Evolutionary conservation across 1,140 invertebrate species (phyloP), one percentile per base, ranked within the genome.

Genomic region (Akabosia matsudoensis): DNA sequence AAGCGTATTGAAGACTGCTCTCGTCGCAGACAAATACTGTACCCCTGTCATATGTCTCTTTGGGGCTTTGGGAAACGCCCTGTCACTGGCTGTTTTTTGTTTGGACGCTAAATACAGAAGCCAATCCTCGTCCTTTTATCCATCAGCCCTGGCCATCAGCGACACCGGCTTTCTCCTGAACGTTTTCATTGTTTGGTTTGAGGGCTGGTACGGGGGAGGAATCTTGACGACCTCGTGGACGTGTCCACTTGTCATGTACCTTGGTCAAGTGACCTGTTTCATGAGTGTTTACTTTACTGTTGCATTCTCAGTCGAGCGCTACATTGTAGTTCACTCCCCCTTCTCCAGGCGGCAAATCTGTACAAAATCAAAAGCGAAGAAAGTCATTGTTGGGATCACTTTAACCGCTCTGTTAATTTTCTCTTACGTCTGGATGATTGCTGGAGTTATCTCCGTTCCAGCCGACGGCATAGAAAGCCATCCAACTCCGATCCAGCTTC

Each of bases 301-400:
- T n/a, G n/a, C n/a, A 1, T 95, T 95, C 83, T 95, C 93, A 0
- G 88, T 93, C 0, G 94, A 96, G 83, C 84, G 93, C 26, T 95
- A 93, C 83, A 89, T 95, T 4, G 93, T 93, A 0, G 83, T 95
- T 0, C 88, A 90, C 78, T 91, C 92, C 82, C 94, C 94, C 0
- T 83, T 95, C 52, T 88, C 88, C 54, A 86, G 93, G 0, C 91
- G 91, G 45, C 88, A 88, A 1, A 89, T 93, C 84, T 96, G 93
- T 83, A 95, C 93, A 0, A 90, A 93, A 0, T 84, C 87, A 0
- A 85, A 92, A 14, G 93, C 94, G 0, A 91, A 90, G 80, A 85
- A 86, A 0, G 88, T 92, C 0, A 86, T 93, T 0, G 64, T 83
- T 0, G 81, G 84, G 0, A 82, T 93, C 0, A 87, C 86, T 0